Conservation (phyloP, 1,140 invertebrate genomes). For the Lanistes nyassanus region DNA sequence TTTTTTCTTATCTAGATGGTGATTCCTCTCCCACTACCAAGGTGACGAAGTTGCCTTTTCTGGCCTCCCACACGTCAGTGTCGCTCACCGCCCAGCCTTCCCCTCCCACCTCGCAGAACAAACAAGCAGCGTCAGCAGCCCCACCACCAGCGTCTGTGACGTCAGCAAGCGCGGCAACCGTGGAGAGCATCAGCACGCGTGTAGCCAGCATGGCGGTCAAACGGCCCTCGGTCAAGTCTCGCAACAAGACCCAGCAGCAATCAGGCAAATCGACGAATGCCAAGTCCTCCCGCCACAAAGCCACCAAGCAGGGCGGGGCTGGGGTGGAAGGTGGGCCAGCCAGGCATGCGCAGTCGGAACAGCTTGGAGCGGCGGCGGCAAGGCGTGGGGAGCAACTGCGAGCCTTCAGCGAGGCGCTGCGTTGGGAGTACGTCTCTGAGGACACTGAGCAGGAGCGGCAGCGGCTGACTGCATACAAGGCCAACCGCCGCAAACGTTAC, state of each 20-base stretch:
- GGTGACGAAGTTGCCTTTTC: conserved; percentile 12
- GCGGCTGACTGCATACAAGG: conserved; percentile 57
- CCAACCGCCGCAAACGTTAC: conserved; percentile 60
- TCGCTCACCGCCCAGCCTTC: conserved; percentile 2
- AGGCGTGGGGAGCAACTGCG: not conserved
- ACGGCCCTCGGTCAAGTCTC: not conserved
- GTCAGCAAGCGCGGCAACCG: not conserved
- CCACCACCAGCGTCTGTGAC: no score
- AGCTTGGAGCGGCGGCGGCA: not conserved
- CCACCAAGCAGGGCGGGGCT: not conserved
- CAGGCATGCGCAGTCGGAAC: not conserved
- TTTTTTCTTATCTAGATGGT: not conserved
- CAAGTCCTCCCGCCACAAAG: conserved; percentile 2
- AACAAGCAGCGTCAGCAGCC: not conserved
- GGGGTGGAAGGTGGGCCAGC: not conserved
- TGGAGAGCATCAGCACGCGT: not conserved
- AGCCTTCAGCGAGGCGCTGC: conserved; percentile 47
- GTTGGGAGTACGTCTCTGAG: conserved; percentile 54
- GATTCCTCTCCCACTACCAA: conserved; percentile 7
- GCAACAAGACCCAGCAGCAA: not conserved
- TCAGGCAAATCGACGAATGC: not conserved
- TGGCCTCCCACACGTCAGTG: not conserved
- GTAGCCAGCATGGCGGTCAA: conserved; percentile 16
- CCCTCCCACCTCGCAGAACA: not conserved
- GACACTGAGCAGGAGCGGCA: conserved; percentile 53